A percentile compares a stretch with the other conserved stretches of the same genome.
Conservation (phyloP, 2,113 vertebrate species). For the Ia io region DNA sequence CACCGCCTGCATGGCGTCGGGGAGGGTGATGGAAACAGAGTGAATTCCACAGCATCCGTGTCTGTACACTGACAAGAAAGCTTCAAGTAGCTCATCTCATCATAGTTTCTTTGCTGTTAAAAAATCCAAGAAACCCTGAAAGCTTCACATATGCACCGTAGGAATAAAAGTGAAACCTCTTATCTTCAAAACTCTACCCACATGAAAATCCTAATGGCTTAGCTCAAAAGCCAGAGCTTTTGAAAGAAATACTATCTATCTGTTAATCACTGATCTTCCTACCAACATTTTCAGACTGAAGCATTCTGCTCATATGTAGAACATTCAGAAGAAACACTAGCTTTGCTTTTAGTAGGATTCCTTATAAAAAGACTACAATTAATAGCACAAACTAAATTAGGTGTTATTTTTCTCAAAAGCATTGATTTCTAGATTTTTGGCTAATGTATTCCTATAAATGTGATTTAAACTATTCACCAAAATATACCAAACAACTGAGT, state of each 20-base stretch:
- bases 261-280: neutral
- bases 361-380: neutral
- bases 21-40: neutral
- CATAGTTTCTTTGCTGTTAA: neutral
- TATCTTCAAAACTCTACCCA: neutral
- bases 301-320: neutral
- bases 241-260: neutral
- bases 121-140: neutral
- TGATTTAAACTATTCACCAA: conserved; percentile 6
- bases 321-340: neutral
- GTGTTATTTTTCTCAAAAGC: neutral
- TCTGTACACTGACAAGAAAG: neutral
- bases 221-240: neutral
- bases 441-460: neutral
- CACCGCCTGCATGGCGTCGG: neutral
- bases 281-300: neutral
- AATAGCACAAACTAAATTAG: neutral
- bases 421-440: neutral
- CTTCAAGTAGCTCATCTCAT: neutral
- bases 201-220: neutral
- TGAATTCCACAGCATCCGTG: neutral
- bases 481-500: conserved; percentile 5
- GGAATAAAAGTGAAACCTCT: neutral
- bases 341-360: neutral
- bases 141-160: neutral